Evolutionary conservation across 2,113 vertebrate species (phyloP), one percentile per base, ranked within the genome.

Genomic region (Pangasianodon gigas): DNA sequence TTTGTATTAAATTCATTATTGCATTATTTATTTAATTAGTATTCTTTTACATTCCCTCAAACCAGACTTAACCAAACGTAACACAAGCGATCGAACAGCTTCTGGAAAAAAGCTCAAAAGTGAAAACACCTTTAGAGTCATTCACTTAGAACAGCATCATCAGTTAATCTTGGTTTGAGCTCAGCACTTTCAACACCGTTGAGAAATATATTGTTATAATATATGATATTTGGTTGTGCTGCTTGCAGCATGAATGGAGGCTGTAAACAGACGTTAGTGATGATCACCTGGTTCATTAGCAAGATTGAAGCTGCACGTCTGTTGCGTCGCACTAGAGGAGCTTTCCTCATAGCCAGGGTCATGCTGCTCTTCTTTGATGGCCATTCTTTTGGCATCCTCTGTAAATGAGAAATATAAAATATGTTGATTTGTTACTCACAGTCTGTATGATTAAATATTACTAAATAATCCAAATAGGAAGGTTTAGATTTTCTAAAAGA

Each of bases 301-400:
- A 85, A 94, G 80, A 87, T 94, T 95, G 56, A 92, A 94, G 18
- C 95, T 96, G 6, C 91, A 93, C 37, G 89, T 93, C 88, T 94
- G 92, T 80, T 84, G 92, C 4, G 41, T 94, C n/a, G 96, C 96
- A n/a, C 96, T 96, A 2, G 96, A 97, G 0, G 96, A 89, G 82
- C 60, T 85, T n/a, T 90, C 96, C 92, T 99, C 98, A 2, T 99
- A 99, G 82, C 97, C 98, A 0, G 98, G 98, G 88, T 99, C 98
- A 0, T 97, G 96, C 90, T 98, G 97, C 90, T 99, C 98, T 92
- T 99, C 98, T 94, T 99, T 99, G 87, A 99, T 97, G 60, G 97
- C 95, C 93, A 98, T 95, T 94, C 96, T 98, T 95, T 99, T 99
- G 4, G 98, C 98, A 90, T 99, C 98, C 96, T 97, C 98, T 99